Evolutionary conservation across 2,113 vertebrate species (phyloP).

Genomic region (Kryptolebias marmoratus): DNA sequence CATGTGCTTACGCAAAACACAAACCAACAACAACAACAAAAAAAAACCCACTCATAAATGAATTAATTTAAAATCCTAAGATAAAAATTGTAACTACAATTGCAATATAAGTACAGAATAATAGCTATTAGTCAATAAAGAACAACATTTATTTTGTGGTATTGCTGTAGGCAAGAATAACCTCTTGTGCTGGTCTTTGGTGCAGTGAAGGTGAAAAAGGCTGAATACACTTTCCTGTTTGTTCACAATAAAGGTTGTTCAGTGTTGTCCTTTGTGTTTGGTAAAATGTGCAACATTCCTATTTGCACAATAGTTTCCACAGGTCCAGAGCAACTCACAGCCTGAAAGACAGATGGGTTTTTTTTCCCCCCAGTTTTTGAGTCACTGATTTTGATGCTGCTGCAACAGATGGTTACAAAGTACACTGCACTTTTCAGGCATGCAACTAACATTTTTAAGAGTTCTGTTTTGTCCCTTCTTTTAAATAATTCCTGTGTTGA

Average conservation of each 20-base stretch:
- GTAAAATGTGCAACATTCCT: not conserved
- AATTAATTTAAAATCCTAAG: not conserved
- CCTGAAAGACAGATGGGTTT: not conserved
- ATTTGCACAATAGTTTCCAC: not conserved
- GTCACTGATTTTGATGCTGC: not conserved
- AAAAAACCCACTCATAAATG: constrained; percentile 14
- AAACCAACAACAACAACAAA: constrained; percentile 4
- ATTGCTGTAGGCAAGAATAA: not conserved
- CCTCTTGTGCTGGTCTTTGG: not conserved
- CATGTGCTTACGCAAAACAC: constrained; percentile 38
- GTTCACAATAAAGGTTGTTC: not conserved
- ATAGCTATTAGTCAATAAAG: not conserved
- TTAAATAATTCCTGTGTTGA: too few species aligned
- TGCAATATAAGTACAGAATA: not conserved
- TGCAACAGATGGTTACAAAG: not conserved
- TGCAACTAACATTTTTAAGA: not conserved
- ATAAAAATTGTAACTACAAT: not conserved
- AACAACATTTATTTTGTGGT: not conserved
- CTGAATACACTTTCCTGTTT: not conserved
- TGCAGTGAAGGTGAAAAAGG: not conserved
- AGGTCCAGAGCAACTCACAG: not conserved
- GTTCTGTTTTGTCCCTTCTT: too few species aligned
- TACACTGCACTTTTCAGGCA: not conserved
- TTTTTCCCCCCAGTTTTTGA: not conserved
- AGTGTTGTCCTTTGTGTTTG: not conserved